Evolutionary conservation across 2,113 vertebrate species (phyloP), one percentile per base, ranked within the genome.

Genomic region (Oryzias woworae): DNA sequence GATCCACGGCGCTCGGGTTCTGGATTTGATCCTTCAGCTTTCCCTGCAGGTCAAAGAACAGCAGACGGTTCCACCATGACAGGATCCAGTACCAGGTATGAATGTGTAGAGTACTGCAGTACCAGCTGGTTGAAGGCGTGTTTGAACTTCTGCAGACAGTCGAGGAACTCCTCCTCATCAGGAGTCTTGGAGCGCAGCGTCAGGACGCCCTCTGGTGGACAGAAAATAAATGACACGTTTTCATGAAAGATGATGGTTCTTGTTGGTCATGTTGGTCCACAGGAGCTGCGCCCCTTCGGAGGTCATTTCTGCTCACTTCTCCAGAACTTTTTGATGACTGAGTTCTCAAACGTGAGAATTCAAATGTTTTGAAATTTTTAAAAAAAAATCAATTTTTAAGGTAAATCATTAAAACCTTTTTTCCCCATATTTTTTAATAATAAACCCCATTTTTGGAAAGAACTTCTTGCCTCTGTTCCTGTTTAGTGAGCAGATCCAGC

Each of bases 81-180:
- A 18, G 15, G 45, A 47, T 18, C 14, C 15, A n/a, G 45, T 7
- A 6, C 1, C 5, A 23, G 16, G 47, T 0, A 2, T 14, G 58
- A 31, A 24, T 1, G 47, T n/a, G 17, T 26, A 23, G 12, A 13
- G 56, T 6, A 6, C 14, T 14, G n/a, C 26, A 44, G 14, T 88
- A 98, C 97, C 94, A 98, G 91, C 73, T 98, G 94, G 81, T 98
- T 99, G 91, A 99, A 98, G 64, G 94, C 95, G 66, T 97, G 93
- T 71, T 99, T 99, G 87, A 99, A 98, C 71, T 98, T 99, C 85
- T 98, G 97, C 69, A 99, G 94, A 83, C 96, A 98, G 86, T 98
- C 94, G 1, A 98, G 18, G 55, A 98, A 98, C 65, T 96, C 95
- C 17, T 96, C 95, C 63, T 95, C 91, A 23, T 77, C 58, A 0